phyloP scores from a whole-genome alignment of 2,797 vertebrate genomes.

The Enteromius argenteus region DNA sequence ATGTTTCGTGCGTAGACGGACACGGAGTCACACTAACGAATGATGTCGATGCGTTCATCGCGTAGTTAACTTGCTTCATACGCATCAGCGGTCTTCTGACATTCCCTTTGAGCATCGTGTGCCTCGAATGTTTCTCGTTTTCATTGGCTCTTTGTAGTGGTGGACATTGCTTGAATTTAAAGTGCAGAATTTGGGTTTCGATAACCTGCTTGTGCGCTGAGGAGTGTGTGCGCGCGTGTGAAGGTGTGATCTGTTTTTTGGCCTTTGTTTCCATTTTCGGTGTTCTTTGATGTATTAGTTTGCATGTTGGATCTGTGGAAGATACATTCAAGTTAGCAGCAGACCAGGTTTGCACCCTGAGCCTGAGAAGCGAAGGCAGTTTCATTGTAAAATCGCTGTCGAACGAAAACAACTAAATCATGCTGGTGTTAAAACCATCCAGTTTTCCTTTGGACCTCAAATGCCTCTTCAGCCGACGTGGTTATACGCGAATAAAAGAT shows the following conservation, averaged over 20 bases:
- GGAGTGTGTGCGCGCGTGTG: slow-evolving; percentile 44
- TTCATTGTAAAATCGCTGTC: slow-evolving; percentile 57
- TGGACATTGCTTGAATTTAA: slow-evolving; percentile 81
- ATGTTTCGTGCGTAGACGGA: slow-evolving; percentile 65
- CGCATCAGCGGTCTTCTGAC: slow-evolving; percentile 56
- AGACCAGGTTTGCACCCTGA: slow-evolving; percentile 63
- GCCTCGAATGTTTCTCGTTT: slow-evolving; percentile 67
- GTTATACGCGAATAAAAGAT: slow-evolving; percentile 30
- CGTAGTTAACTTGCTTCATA: slow-evolving; percentile 51
- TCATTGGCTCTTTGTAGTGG: slow-evolving; percentile 74
- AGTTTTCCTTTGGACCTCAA: slow-evolving; percentile 46
- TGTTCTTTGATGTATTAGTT: slow-evolving; percentile 68
- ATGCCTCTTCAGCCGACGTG: slow-evolving; percentile 36
- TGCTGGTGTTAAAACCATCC: slow-evolving; percentile 26
- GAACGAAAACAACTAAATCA: slow-evolving; percentile 33
- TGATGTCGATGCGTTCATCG: slow-evolving; percentile 64
- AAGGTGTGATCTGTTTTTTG: slow-evolving; percentile 51
- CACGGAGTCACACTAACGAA: slow-evolving; percentile 64
- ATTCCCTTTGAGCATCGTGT: slow-evolving; percentile 63
- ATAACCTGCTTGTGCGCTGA: slow-evolving; percentile 51
- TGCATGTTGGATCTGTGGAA: slow-evolving; percentile 77
- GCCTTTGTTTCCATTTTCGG: slow-evolving; percentile 58
- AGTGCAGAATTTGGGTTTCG: slow-evolving; percentile 69
- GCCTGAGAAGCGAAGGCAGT: slow-evolving; percentile 60
- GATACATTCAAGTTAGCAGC: slow-evolving; percentile 72